Evolutionary conservation across 2,797 vertebrate species (phyloP), one percentile per base, ranked within the genome.

Genomic region (Tolypeutes matacus): DNA sequence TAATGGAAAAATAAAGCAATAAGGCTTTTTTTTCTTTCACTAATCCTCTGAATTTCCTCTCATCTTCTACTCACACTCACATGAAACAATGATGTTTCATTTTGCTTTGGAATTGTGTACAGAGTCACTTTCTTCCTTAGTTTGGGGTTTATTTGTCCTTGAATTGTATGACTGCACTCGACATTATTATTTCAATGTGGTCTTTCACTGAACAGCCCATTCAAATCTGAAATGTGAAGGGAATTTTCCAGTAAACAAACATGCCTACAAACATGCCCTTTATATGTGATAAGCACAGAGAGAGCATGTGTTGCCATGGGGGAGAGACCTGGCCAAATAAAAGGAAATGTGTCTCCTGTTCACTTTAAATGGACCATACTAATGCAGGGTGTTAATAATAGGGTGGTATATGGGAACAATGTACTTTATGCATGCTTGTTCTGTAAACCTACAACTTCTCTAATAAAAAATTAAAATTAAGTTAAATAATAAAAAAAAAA

Each of bases 1-100:
- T 97, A 64, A 11, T 93, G 78, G 85, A 94, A 96, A 95, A 93
- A 75, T 56, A 95, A 96, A 93, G 25, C 29, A 95, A 1, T 67
- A 75, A 92, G 18, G 5, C 13, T 46, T 39, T 70, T 69, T 69
- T 31, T 25, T 3, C 39, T 60, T 95, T 94, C 46, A 80, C 69
- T 80, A 94, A 85, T 83, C 64, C 56, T 86, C 60, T 89, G 77
- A 93, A 92, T 91, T 91, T 94, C 65, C 77, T 95, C 20, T 92
- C 85, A n/a, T 36, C 56, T 89, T 94, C 21, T 21, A 77, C 46
- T 93, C 82, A 53, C 1, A 58, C 25, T 91, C 49, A 86, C 39
- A 42, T 62, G 64, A 92, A 91, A 92, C 75, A 90, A 27, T 25
- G 62, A 73, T 94, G 51, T 76, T 89, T 94, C 84, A 21, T 89